Evolutionary conservation across 2,888 invertebrate species (phyloP), one percentile per base, ranked within the genome.

Genomic region (Plebejus anna): DNA sequence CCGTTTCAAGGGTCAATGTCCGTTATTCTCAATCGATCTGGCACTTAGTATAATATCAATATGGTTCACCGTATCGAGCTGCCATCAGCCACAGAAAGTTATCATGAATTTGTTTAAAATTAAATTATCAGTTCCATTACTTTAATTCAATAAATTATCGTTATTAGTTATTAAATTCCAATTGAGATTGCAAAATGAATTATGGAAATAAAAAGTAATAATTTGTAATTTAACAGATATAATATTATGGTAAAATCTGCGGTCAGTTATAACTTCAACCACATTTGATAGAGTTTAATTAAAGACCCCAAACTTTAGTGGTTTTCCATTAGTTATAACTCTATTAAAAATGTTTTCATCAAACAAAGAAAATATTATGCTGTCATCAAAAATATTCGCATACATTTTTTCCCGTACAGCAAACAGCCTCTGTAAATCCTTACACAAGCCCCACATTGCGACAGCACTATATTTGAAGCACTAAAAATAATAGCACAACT

Each of bases 401-500:
- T 32, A 73, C 73, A 55, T 59, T 71, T 76, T 32, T 71, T 71
- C 71, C 2, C 13, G 57, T 71, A 38, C 71, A 72, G 57, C 71
- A 76, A 76, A 71, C 57, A 59, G 71, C 70, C 71, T 59, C 70
- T 59, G 72, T 72, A 78, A 78, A 78, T 76, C 77, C 57, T 70
- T 22, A 70, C 55, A 76, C 66, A 76, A 32, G 28, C 22, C 61
- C 59, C 72, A 75, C 47, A 73, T 72, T 76, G 77, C 72, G 73
- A 75, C 36, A 51, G 76, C 76, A 66, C 61, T 76, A 66, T 73
- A 71, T 77, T 66, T 77, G 75, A 57, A 73, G 77, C 78, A 76
- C 78, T 78, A 77, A 80, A 79, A 77, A 79, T 78, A 78, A 80
- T 80, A 77, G 73, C 78, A 32, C 36, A 78, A 78, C 70, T 75